phyloP scores from a whole-genome alignment of 2,113 vertebrate genomes.

The Okapia johnstoni region DNA sequence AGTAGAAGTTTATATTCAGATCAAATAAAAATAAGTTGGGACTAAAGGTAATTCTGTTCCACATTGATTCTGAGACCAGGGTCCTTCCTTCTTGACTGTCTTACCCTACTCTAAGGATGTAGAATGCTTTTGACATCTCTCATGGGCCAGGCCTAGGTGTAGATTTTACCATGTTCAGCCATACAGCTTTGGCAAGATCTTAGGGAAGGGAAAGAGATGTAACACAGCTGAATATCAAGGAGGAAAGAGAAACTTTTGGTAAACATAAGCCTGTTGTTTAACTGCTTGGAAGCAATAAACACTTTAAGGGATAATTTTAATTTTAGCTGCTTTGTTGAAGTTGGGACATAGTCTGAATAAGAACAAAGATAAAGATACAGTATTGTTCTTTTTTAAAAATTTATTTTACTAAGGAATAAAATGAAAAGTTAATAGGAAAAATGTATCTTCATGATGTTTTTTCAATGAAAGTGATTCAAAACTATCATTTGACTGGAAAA shows the following conservation, averaged over 20 bases:
- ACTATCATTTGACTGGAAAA: background rate
- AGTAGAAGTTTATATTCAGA: background rate
- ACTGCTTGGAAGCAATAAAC: background rate
- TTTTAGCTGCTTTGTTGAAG: background rate
- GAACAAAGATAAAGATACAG: background rate
- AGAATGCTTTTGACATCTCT: background rate
- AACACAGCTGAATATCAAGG: background rate
- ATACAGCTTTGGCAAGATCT: background rate
- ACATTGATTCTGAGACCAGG: background rate
- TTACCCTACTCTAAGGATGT: background rate
- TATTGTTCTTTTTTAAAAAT: background rate
- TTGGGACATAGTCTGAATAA: background rate
- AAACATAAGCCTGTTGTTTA: background rate
- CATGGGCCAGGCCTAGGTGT: background rate
- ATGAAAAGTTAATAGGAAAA: background rate
- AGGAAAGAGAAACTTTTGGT: background rate
- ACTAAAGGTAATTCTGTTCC: background rate
- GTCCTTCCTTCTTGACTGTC: background rate
- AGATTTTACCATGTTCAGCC: background rate
- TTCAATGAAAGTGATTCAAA: background rate
- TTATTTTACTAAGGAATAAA: background rate
- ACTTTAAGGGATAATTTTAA: background rate
- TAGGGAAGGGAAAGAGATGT: background rate
- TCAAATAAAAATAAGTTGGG: background rate
- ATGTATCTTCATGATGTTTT: background rate